A percentile compares a stretch with the other conserved stretches of the same genome.
These are phyloP conservation scores for Cydia strobilella DNA, from an alignment of 1,140 invertebrate species.

Conservation along the genomic window DNA sequence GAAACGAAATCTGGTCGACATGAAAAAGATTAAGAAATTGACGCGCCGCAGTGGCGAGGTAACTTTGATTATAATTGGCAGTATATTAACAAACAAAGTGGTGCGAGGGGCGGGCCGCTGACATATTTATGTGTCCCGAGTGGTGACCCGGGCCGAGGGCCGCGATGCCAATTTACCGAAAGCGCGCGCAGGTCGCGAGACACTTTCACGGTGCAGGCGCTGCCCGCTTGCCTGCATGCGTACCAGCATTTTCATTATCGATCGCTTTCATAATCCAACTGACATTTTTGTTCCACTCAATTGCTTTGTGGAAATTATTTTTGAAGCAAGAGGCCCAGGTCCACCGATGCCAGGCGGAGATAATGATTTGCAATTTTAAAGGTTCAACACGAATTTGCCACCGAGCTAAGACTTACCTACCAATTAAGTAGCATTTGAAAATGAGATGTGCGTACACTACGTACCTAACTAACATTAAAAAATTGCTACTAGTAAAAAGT, in stretches of 20 bases:
- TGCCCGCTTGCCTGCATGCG: slow-evolving; percentile 51
- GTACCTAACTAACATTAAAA: no score
- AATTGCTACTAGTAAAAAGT: no score
- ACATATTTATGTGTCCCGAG: slow-evolving; percentile 73
- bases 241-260: slow-evolving; percentile 74
- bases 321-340: not conserved
- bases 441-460: no score
- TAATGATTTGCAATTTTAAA: slow-evolving; percentile 17
- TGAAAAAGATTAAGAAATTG: slow-evolving; percentile 71
- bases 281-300: slow-evolving; percentile 65
- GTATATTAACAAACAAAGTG: slow-evolving; percentile 77
- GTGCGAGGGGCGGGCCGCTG: slow-evolving; percentile 63
- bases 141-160: slow-evolving; percentile 55
- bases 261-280: slow-evolving; percentile 74
- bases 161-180: slow-evolving; percentile 68
- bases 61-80: slow-evolving; percentile 79
- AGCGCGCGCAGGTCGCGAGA: slow-evolving; percentile 67
- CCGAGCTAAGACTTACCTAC: not conserved
- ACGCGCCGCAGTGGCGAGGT: slow-evolving; percentile 59
- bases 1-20: slow-evolving; percentile 47
- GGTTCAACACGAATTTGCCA: not conserved
- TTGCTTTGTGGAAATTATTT: slow-evolving; percentile 49
- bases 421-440: no score
- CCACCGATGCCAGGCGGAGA: slow-evolving; percentile 17
- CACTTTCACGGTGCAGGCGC: slow-evolving; percentile 62